Base-by-base conservation (phyloP, 2,113 vertebrate species). In the Fregetta grallaria region DNA sequence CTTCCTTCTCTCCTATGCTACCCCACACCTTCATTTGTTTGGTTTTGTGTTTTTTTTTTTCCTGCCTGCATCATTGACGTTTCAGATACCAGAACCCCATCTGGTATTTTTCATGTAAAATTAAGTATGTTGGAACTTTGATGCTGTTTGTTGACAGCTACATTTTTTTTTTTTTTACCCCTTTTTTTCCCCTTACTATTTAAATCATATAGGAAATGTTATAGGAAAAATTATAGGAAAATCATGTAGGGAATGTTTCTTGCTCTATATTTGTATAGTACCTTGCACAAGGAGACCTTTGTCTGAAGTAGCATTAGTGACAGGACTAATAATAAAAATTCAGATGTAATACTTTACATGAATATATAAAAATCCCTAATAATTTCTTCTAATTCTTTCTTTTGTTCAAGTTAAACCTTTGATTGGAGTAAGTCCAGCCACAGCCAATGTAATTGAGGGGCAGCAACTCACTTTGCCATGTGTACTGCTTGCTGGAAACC, bases 401-500 rank as follows among this genome's bases (percentile, higher is more conserved):
- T 86, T 87, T 85, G 6, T 70, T 94, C 36, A 67, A 99, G 99
- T 99, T 12, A 88, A 96, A 18, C 99, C 99, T 19, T 95, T 99
- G 75, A 99, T 99, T 96, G 99, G 99, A 73, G 96, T 98, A 92
- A 99, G 99, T 96, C 99, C 99, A 3, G 68, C 98, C 7, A 97
- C 98, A 83, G 98, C 98, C 92, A 99, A 97, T 63, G 98, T 99
- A 32, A 98, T 99, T 25, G 98, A 99, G 96, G 99, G 99, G 65
- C 99, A 99, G 95, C 99, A 99, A 91, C 93, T 99, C 61, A 99
- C 99, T 75, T 97, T 99, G 91, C 98, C 99, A 4, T 99, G 99
- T 81, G 97, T 99, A 44, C 94, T 99, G 8, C 90, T 99, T 81
- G 99, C 99, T 95, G 99, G 99, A 73, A 99, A 99, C 95, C 99